Conservation (phyloP, 2,797 vertebrate genomes). For the Cryptoprocta ferox region DNA sequence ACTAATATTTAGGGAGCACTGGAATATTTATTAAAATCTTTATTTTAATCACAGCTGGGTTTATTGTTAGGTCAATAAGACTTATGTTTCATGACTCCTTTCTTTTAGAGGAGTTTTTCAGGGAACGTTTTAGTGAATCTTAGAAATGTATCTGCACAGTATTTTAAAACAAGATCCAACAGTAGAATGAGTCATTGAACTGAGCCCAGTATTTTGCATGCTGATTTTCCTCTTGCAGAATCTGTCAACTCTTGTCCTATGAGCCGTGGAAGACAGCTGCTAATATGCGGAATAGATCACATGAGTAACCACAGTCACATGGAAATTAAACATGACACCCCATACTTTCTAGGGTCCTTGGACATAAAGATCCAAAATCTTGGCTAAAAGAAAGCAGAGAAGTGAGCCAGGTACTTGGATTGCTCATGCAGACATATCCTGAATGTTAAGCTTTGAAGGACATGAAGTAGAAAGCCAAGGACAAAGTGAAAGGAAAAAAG, state of each 20-base stretch:
- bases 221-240: neutral
- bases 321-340: neutral
- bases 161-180: conserved; percentile 17
- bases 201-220: neutral
- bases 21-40: neutral
- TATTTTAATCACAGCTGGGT: conserved; percentile 15
- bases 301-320: neutral
- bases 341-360: neutral
- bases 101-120: neutral
- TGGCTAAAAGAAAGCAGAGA: neutral
- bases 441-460: neutral
- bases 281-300: neutral
- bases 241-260: neutral
- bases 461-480: neutral
- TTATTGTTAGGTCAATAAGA: neutral
- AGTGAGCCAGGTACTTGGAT: neutral
- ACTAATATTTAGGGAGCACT: neutral
- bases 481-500: neutral
- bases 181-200: neutral
- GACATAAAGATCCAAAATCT: neutral
- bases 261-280: neutral
- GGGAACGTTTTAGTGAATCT: neutral
- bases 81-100: neutral
- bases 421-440: neutral
- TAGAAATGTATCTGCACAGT: neutral